These are phyloP conservation scores for Siderastrea siderea DNA, from an alignment of 92 coral and sea anemone genomes.

Conservation along the genomic window DNA sequence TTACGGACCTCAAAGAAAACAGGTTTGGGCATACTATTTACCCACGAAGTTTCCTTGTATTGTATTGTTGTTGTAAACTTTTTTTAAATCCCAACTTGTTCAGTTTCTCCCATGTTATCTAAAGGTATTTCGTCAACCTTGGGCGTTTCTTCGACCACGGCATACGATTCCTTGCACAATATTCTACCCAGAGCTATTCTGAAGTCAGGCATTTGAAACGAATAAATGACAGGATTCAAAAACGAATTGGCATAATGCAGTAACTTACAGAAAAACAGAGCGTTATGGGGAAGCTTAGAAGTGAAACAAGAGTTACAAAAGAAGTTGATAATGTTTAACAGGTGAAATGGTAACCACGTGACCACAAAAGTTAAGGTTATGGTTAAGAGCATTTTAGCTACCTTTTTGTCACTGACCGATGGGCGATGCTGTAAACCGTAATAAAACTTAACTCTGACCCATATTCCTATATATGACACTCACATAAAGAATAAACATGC, in stretches of 20 bases:
- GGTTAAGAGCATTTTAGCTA: constrained; percentile 77
- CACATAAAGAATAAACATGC: constrained; percentile 69
- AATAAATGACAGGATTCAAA: constrained; percentile 76
- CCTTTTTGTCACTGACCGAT: constrained; percentile 57
- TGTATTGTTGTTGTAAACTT: too few relatives aligned
- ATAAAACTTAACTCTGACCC: constrained; percentile 71
- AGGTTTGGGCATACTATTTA: too few relatives aligned
- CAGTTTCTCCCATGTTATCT: constrained; percentile 36
- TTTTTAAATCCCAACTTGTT: background rate
- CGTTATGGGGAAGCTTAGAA: constrained; percentile 47
- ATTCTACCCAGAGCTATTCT: constrained; percentile 48
- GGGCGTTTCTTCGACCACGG: constrained; percentile 52
- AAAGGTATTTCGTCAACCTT: constrained; percentile 72
- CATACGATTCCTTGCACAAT: constrained; percentile 51
- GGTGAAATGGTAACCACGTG: constrained; percentile 84
- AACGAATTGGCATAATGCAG: constrained; percentile 84
- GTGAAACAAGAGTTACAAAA: constrained; percentile 65
- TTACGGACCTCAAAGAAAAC: too few relatives aligned
- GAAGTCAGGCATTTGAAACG: constrained; percentile 84
- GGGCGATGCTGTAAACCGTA: constrained; percentile 62
- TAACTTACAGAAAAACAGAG: constrained; percentile 76
- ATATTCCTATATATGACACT: constrained; percentile 67
- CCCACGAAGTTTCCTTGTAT: too few relatives aligned
- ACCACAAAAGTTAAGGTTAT: constrained; percentile 73
- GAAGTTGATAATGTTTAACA: constrained; percentile 74